These are phyloP conservation scores for Crioceris asparagi DNA, from an alignment of 2,888 invertebrate genomes.

Conservation along the genomic window DNA sequence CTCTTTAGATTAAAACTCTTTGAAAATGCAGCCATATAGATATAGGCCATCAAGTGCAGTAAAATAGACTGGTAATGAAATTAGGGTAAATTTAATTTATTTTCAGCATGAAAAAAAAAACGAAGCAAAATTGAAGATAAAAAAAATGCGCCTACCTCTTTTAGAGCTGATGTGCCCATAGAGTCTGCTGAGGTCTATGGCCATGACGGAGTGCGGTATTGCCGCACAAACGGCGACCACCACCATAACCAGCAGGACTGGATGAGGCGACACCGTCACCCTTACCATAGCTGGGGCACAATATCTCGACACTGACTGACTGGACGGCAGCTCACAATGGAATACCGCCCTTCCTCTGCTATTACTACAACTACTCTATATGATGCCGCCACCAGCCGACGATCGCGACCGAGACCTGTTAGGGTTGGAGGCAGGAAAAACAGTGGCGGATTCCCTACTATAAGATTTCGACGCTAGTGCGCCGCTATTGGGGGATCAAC, in stretches of 20 bases:
- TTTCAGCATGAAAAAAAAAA: too few species aligned
- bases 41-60: too few species aligned
- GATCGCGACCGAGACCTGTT: slow-evolving; percentile 14
- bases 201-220: slow-evolving; percentile 54
- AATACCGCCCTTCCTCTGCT: slow-evolving; percentile 27
- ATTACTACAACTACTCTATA: slow-evolving; percentile 17
- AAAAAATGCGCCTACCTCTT: slow-evolving; percentile 61
- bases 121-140: too few species aligned
- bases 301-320: slow-evolving; percentile 25
- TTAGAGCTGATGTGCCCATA: slow-evolving; percentile 67
- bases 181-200: slow-evolving; percentile 70
- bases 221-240: slow-evolving; percentile 53
- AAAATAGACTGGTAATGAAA: too few species aligned
- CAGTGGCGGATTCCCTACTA: background rate
- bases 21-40: too few species aligned
- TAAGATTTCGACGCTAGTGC: background rate
- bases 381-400: slow-evolving; percentile 2
- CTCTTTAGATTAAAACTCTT: too few species aligned
- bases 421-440: slow-evolving; percentile 6
- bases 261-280: slow-evolving; percentile 35
- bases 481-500: too few species aligned
- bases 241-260: slow-evolving; percentile 40
- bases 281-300: slow-evolving; percentile 35
- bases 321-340: slow-evolving; percentile 30
- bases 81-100: too few species aligned